Percentiles rank a stretch among this genome's conserved stretches.
phyloP scores from a whole-genome alignment of 2,113 vertebrate species.

The Hystrix brachyura region DNA sequence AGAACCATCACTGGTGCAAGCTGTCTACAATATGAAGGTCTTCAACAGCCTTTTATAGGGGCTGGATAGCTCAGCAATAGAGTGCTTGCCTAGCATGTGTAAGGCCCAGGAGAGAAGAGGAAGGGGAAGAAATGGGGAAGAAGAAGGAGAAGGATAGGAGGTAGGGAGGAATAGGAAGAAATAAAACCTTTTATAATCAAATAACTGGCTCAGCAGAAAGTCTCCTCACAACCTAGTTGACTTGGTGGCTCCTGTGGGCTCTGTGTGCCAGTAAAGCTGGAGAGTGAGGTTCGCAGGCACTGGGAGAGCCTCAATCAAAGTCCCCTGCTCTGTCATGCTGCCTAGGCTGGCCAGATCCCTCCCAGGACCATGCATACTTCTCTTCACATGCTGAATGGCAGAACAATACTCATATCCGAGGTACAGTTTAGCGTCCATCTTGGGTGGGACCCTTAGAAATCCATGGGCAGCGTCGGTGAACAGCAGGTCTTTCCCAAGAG shows the following conservation, averaged over 20 bases:
- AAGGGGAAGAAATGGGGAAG: background rate
- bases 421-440: conserved; percentile 90
- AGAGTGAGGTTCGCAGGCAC: background rate
- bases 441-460: conserved; percentile 87
- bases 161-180: background rate
- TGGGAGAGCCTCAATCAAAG: background rate
- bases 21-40: background rate
- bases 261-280: too few relatives aligned
- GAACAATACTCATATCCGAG: conserved; percentile 88
- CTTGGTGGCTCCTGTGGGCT: background rate
- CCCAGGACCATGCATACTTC: conserved; percentile 85
- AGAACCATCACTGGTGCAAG: background rate
- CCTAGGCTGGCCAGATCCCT: background rate
- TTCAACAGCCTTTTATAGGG: background rate
- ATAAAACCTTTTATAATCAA: background rate
- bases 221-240: background rate
- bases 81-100: background rate
- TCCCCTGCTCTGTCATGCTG: background rate
- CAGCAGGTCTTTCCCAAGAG: conserved; percentile 90
- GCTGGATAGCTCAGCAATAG: background rate
- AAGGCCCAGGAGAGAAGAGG: background rate
- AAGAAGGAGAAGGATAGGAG: background rate
- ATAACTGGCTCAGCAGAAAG: background rate
- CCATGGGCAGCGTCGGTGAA: conserved; percentile 91
- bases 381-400: conserved; percentile 85